Conservation (phyloP, 2,797 vertebrate genomes). For the Enteromius thamalakanensis region DNA sequence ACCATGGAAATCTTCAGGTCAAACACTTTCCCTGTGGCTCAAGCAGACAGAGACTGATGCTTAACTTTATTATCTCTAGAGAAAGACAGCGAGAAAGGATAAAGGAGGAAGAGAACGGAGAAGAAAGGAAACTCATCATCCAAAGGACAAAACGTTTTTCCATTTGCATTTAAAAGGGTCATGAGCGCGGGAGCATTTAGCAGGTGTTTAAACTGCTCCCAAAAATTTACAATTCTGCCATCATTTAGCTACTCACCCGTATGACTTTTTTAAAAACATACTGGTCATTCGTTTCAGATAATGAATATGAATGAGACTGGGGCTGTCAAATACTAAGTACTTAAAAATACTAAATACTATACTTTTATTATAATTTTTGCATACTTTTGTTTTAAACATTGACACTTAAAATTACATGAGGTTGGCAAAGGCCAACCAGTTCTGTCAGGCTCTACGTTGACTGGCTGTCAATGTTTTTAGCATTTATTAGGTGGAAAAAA, state of each 20-base stretch:
- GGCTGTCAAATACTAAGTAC: background rate
- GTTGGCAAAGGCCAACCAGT: background rate
- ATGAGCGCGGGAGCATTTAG: conserved; percentile 2
- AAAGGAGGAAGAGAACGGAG: conserved; percentile 8
- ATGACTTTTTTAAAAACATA: conserved; percentile 1
- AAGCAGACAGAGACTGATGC: conserved; percentile 43
- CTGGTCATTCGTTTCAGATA: background rate
- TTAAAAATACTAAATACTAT: too few relatives aligned
- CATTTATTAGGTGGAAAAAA: background rate
- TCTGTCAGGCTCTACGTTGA: background rate
- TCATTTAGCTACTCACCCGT: background rate
- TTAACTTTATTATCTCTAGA: conserved; percentile 53
- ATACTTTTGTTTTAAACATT: background rate
- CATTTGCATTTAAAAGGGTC: conserved; percentile 63
- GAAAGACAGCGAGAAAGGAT: conserved; percentile 39
- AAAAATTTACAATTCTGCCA: background rate
- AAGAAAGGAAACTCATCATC: conserved; percentile 49
- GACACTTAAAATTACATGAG: background rate
- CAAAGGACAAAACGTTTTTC: conserved; percentile 37
- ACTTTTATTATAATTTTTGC: background rate
- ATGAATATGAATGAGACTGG: background rate
- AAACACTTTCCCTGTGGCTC: conserved; percentile 35
- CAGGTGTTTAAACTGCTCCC: background rate
- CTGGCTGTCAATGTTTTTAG: background rate
- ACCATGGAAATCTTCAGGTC: conserved; percentile 51